Percentiles rank a stretch among this genome's conserved stretches.
Evolutionary conservation across 2,888 invertebrate genomes (phyloP).

Genomic region (Troides aeacus): DNA sequence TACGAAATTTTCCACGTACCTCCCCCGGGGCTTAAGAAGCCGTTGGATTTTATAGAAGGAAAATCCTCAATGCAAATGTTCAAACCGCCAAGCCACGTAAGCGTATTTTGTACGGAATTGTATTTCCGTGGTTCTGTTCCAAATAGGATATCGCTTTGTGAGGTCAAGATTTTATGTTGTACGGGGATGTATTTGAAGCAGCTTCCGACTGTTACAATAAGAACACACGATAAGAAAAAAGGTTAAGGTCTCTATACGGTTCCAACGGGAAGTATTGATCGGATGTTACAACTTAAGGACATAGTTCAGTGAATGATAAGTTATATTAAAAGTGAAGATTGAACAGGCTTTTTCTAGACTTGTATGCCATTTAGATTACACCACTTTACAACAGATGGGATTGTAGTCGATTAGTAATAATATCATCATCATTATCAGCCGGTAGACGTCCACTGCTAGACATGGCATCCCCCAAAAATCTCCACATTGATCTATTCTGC

Average conservation of each 20-base stretch:
- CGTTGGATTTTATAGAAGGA: slow-evolving; percentile 39
- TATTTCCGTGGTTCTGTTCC: slow-evolving; percentile 34
- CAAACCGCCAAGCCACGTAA: slow-evolving; percentile 36
- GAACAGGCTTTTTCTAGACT: too few species aligned
- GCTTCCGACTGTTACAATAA: background rate
- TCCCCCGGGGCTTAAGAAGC: slow-evolving; percentile 34
- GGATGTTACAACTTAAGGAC: too few species aligned
- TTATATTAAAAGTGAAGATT: too few species aligned
- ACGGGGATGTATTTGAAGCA: slow-evolving; percentile 8
- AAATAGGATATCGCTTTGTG: slow-evolving; percentile 34
- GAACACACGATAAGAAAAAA: slow-evolving; percentile 9
- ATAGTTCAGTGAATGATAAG: too few species aligned
- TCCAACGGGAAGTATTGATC: background rate
- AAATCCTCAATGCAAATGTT: slow-evolving; percentile 41
- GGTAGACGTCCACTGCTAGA: too few species aligned
- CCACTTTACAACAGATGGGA: too few species aligned
- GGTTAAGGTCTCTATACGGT: background rate
- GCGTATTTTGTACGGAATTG: slow-evolving; percentile 42
- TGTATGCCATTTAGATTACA: too few species aligned
- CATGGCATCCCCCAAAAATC: too few species aligned
- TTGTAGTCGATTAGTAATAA: too few species aligned
- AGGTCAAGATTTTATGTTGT: slow-evolving; percentile 31
- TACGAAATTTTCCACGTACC: slow-evolving; percentile 35
- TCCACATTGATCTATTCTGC: too few species aligned
- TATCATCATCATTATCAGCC: too few species aligned